Evolutionary conservation across 2,888 invertebrate genomes (phyloP), one percentile per base, ranked within the genome.

Genomic region (Sarcophaga subvicina): DNA sequence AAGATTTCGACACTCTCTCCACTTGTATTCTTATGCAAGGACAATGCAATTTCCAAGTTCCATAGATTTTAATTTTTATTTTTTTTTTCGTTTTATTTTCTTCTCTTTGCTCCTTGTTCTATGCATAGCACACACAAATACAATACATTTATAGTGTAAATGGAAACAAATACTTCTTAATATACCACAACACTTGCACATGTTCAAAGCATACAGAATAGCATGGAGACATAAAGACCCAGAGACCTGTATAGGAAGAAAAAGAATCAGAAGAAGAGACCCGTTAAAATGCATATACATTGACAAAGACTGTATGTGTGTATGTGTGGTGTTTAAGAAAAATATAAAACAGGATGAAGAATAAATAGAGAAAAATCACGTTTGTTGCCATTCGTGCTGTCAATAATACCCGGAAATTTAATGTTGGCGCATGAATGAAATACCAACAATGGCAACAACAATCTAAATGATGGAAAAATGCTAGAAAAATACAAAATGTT

Each of bases 381-480:
- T 86, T 86, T 86, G 80, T 72, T 86, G 76, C 69, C 77, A 73
- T 80, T 86, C 86, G 86, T 86, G 86, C 73, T 83, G 86, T 86
- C 86, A 86, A 83, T 83, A 83, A 83, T 83, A 86, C 77, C 83
- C 76, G 86, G 83, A 86, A 86, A 86, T 86, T 86, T 86, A 86
- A 83, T 80, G 83, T 77, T 69, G 72, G 63, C 63, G 72, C 83
- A 83, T 80, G 76, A 69, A 77, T 77, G 64, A 72, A 63, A 77
- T 64, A 73, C 67, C 22, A n/a, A 78, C 59, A 64, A 78, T 2
- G 64, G 8, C 37, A 37, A 37, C 37, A 37, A 6, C 37, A 37
- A 37, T 10, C 10, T 37, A 37, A 37, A 37, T 37, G 37, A 37
- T 37, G 63, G 11, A 47, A 82, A 49, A 70, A 69, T 37, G 2